Evolutionary conservation across 2,797 vertebrate genomes (phyloP).

Genomic region (Lepus townsendii): DNA sequence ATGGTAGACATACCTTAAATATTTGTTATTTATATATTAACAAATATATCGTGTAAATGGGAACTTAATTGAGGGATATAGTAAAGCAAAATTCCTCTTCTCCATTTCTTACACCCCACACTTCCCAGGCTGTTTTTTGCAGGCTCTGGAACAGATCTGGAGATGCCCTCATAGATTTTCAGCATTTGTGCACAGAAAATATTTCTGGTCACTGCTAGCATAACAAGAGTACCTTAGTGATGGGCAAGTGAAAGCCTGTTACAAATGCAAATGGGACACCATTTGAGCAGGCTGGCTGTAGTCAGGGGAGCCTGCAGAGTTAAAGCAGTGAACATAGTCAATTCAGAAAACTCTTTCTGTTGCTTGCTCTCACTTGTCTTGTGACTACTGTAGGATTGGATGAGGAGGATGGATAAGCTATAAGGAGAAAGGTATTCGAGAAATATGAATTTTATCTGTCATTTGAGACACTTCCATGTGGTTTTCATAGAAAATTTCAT

Average conservation of each 20-base stretch:
- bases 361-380: neutral
- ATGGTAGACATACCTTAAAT: neutral
- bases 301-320: neutral
- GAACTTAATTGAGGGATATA: neutral
- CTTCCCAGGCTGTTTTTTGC: neutral
- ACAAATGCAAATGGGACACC: neutral
- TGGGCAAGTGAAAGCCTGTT: neutral
- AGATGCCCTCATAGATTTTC: neutral
- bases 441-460: neutral
- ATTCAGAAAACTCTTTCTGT: neutral
- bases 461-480: neutral
- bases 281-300: neutral
- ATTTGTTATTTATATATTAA: neutral
- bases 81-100: neutral
- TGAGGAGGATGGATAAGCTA: neutral
- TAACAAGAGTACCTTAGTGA: neutral
- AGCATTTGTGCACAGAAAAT: neutral
- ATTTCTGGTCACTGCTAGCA: neutral
- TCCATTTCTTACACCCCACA: neutral
- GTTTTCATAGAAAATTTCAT: constrained; percentile 7
- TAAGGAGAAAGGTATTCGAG: neutral
- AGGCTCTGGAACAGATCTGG: neutral
- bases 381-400: neutral
- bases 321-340: neutral
- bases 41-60: neutral